Percentiles rank a stretch among this genome's conserved stretches.
These are phyloP conservation scores for Ornithorhynchus anatinus DNA, from an alignment of 2,113 vertebrate genomes.

Conservation along the genomic window DNA sequence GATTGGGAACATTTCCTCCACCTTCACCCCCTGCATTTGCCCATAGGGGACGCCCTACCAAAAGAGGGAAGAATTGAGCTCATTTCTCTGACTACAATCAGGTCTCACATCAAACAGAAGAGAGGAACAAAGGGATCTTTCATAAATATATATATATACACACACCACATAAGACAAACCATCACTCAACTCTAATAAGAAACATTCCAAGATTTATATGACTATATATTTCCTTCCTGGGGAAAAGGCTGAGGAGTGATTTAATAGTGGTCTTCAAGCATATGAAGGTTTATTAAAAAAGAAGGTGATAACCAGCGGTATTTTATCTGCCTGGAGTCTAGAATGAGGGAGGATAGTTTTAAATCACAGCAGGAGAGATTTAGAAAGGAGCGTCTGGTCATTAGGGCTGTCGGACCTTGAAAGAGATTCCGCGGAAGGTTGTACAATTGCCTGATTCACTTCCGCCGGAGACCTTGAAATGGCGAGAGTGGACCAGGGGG, in stretches of 20 bases:
- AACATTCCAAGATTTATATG: background rate
- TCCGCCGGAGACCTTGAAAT: background rate
- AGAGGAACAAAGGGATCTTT: too few relatives aligned
- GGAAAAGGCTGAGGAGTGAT: background rate
- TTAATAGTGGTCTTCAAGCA: constrained; percentile 13
- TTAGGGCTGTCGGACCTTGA: constrained; percentile 11
- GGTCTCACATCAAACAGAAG: too few relatives aligned
- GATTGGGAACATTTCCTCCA: too few relatives aligned
- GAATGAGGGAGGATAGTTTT: background rate
- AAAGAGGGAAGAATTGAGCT: too few relatives aligned
- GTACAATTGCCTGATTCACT: background rate
- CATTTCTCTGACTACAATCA: too few relatives aligned
- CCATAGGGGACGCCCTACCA: too few relatives aligned
- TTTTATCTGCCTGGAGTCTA: constrained; percentile 10
- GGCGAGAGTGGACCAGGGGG: background rate
- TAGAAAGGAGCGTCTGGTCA: constrained; percentile 3
- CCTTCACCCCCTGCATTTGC: too few relatives aligned
- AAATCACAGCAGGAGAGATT: constrained; percentile 25
- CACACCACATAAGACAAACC: too few relatives aligned
- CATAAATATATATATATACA: too few relatives aligned
- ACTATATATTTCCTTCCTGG: too few relatives aligned
- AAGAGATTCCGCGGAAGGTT: background rate
- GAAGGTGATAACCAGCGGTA: constrained; percentile 13
- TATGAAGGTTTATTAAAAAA: background rate
- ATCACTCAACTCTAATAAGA: background rate